phyloP scores from a whole-genome alignment of 1,140 invertebrate genomes.

The Eumaeus atala region DNA sequence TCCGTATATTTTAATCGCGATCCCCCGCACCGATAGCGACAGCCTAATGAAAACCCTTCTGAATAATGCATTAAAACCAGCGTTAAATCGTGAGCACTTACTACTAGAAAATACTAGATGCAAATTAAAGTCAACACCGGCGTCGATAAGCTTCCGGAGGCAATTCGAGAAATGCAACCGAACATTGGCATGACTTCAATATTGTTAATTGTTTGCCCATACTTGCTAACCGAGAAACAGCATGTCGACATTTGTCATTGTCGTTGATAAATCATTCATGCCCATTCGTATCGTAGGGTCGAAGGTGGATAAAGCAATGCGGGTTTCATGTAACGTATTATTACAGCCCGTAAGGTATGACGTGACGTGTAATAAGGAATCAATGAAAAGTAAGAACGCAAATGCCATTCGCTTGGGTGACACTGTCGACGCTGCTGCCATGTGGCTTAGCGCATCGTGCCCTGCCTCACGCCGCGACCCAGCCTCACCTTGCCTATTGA shows the following conservation, averaged over 20 bases:
- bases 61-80: conserved; percentile 73
- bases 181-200: conserved; percentile 32
- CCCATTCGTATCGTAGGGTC: neutral
- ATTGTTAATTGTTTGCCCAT: conserved; percentile 34
- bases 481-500: conserved; percentile 67
- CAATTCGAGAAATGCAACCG: conserved; percentile 53
- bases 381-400: conserved; percentile 16
- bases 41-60: conserved; percentile 69
- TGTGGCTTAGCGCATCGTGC: conserved; percentile 49
- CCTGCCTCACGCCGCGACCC: conserved; percentile 56
- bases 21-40: conserved; percentile 60
- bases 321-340: conserved; percentile 6
- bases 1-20: conserved; percentile 70
- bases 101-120: conserved; percentile 65
- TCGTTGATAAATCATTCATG: conserved; percentile 11
- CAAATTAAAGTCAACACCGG: conserved; percentile 65
- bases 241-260: conserved; percentile 16
- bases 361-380: conserved; percentile 3
- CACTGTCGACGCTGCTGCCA: conserved; percentile 28
- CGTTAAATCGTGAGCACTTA: conserved; percentile 71
- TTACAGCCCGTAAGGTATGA: conserved; percentile 13
- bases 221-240: conserved; percentile 5
- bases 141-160: conserved; percentile 56
- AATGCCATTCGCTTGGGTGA: conserved; percentile 20
- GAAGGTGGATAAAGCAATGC: conserved; percentile 1